Evolutionary conservation across 2,888 invertebrate species (phyloP), one percentile per base, ranked within the genome.

Genomic region (Odiellus spinosus): DNA sequence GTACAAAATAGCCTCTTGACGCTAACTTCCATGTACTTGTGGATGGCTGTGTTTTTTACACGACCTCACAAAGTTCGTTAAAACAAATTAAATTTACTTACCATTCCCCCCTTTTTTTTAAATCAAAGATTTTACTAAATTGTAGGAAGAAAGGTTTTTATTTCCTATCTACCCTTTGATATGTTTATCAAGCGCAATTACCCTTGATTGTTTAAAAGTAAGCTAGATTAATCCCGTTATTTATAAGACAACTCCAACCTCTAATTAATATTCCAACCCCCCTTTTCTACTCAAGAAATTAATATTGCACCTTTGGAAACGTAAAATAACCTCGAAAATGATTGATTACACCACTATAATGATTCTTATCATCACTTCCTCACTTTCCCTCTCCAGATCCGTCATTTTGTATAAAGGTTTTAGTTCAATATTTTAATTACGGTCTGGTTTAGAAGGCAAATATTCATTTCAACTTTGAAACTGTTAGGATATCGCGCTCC

Each of bases 131-230:
- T 8, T 26, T 26, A 6, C 8, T 26, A 35, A 2, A 43, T 60
- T 62, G 34, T 59, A 76, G 74, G 78, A 78, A 63, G 78, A 80
- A 65, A 74, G 86, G 52, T 93, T 93, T 71, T 69, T 98, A 42
- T 98, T 86, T 66, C 96, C 98, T 0, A 75, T 91, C 10, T 98
- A 95, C 71, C 91, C 91, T 11, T 71, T 93, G 69, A 59, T 75
- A 40, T 64, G 67, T 34, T 47, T 73, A 33, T 59, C 63, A 45
- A 70, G 67, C 8, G 71, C 71, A 11, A 46, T 71, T 0, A 55
- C 64, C 18, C 76, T 95, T 47, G 82, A 70, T 47, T 59, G 62
- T 18, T 44, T 65, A 15, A 62, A 87, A 55, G 69, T 90, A 17
- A 76, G 78, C 44, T 84, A 82, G 26, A 26, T 26, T 26, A 26